Base-by-base conservation (phyloP, 2,113 vertebrate genomes). In the Noturus placidus region DNA sequence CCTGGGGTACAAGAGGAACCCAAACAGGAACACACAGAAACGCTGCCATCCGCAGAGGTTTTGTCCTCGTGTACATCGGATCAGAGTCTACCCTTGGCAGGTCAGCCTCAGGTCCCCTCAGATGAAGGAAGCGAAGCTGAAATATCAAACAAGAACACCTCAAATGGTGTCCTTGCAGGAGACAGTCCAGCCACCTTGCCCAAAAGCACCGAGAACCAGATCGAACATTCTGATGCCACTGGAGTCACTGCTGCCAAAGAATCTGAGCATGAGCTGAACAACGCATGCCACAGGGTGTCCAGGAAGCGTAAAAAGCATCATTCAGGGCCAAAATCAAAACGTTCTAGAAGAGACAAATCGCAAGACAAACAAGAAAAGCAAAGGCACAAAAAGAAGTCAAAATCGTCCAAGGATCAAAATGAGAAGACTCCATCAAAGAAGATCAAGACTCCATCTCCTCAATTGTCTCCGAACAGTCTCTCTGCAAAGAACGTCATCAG, bases 401-500 rank as follows among this genome's bases (percentile, higher is more conserved):
- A 1, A 87, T 88, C 84, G 14, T 30, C 87, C 72, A 90, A 84
- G 69, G 59, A 0, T 84, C 93, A 93, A 88, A 93, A 92, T 54
- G 88, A 82, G 15, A 84, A 87, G 83, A 65, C 42, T 89, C 86
- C 25, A 91, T 74, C 89, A 69, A 57, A 14, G 86, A 86, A 84
- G 2, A n/a, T n/a, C 1, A 90, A 90, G 56, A 80, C 38, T 7
- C 85, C 27, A 8, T 79, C 83, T 2, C 69, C 89, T 46, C 80
- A 91, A 72, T 87, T 92, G 27, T 96, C 95, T 5, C 94, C 96
- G 33, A 94, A 88, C 91, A 96, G 95, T 83, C 94, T 99, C 15
- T 97, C 96, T 86, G 98, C 98, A 85, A 98, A 97, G 94, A 99
- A 99, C 82, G 95, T 99, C 4, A 88, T 99, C 91, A 96, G 96